Evolutionary conservation across 2,113 vertebrate genomes (phyloP).

Genomic region (Microtus montanus): DNA sequence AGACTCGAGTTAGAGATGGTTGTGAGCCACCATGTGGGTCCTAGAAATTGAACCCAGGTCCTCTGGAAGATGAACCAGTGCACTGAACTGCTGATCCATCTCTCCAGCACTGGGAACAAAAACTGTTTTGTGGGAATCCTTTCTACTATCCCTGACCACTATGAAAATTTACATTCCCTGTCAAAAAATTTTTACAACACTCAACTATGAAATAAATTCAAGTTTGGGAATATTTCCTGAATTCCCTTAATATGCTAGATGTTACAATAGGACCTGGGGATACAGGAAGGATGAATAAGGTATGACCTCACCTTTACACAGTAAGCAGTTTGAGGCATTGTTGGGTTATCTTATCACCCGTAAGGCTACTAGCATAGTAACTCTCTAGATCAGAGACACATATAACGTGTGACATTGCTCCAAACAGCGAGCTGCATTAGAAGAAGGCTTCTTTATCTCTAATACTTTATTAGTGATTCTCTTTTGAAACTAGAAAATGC

Average conservation of each 20-base stretch:
- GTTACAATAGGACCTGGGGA: background rate
- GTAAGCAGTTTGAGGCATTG: background rate
- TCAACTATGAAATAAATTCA: background rate
- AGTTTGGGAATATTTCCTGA: background rate
- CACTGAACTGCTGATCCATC: background rate
- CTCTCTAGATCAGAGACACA: background rate
- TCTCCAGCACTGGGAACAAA: background rate
- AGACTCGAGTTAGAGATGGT: background rate
- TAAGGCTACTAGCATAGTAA: background rate
- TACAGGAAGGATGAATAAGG: background rate
- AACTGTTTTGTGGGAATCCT: constrained; percentile 24
- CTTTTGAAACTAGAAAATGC: background rate
- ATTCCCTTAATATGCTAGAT: background rate
- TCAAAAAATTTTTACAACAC: background rate
- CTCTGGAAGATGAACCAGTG: background rate
- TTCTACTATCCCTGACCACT: background rate
- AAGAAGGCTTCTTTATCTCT: background rate
- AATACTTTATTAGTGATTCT: background rate
- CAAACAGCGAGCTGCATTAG: background rate
- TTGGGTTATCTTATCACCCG: background rate
- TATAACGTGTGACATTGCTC: background rate
- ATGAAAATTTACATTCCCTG: constrained; percentile 26
- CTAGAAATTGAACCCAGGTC: background rate
- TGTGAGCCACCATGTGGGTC: background rate
- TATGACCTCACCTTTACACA: background rate